Base-by-base conservation (phyloP, 2,888 invertebrate genomes). In the Peribatodes rhomboidaria region DNA sequence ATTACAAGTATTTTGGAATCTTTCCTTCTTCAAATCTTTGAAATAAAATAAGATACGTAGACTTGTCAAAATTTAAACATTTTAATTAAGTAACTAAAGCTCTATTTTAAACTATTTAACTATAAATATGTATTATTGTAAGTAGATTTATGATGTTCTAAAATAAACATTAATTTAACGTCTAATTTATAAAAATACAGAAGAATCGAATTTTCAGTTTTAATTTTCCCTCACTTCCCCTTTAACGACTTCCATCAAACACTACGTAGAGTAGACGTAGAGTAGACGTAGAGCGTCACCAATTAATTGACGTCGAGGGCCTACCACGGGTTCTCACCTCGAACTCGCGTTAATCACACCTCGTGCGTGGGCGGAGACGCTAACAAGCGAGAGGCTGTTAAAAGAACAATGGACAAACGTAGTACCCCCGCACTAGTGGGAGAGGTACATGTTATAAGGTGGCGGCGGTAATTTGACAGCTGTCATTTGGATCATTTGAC, bases 341-440 rank as follows among this genome's bases (percentile, higher is more conserved):
- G 77, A 82, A 78, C 81, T 80, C 82, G 82, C 85, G 82, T 85
- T 83, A 85, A 84, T 84, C 84, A 82, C 86, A 83, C 86, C 85
- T 87, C 84, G 79, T 71, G 56, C 65, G 60, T 65, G 67, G 70
- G 71, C 76, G 79, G 76, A 31, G 77, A 74, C 78, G 78, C 87
- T 92, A 92, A 92, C 92, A 90, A 90, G 90, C 89, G 80, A 75
- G 79, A 76, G 79, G 82, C 89, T 88, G 90, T 90, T 91, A 91
- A 90, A 91, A 89, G 92, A 91, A 92, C 92, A 92, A 92, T 92
- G 89, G 86, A 90, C 90, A 87, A 89, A 90, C 75, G 77, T 65
- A 65, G 60, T 52, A 50, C 65, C 65, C 59, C 44, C 9, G 35
- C n/a, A 50, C 58, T 67, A 53, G 55, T 44, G 54, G 67, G 71